These are phyloP conservation scores for Vombatus ursinus DNA, from an alignment of 2,113 vertebrate species.

Conservation along the genomic window DNA sequence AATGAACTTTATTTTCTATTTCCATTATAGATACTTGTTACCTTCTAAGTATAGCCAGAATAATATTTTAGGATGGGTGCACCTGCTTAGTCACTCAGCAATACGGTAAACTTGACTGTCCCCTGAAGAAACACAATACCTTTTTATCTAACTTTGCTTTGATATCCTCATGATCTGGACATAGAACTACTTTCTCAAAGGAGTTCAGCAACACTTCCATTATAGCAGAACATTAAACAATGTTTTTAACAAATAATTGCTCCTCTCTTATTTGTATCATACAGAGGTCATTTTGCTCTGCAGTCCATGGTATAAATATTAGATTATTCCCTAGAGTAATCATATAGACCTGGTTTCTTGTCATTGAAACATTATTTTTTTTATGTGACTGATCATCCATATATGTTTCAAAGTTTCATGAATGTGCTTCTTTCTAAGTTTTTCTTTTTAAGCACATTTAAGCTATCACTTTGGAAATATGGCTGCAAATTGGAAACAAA, in stretches of 20 bases:
- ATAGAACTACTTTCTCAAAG: background rate
- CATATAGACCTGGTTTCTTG: background rate
- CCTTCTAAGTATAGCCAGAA: background rate
- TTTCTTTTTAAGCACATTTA: background rate
- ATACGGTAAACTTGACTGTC: background rate
- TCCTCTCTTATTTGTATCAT: background rate
- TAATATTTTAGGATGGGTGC: background rate
- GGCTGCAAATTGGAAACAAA: background rate
- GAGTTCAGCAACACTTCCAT: background rate
- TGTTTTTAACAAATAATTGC: background rate
- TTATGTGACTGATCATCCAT: background rate
- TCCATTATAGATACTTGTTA: background rate
- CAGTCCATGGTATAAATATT: background rate
- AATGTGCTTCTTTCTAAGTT: background rate
- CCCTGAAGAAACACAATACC: background rate
- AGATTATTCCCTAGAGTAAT: background rate
- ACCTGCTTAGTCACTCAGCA: background rate
- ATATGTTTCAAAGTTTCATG: background rate
- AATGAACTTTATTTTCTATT: background rate
- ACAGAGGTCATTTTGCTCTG: background rate
- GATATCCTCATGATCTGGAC: background rate
- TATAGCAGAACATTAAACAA: background rate
- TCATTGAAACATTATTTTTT: background rate
- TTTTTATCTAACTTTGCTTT: background rate
- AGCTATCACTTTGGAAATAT: background rate